Conservation (phyloP, 23 tunicate species). For the Trididemnum nubilum region DNA sequence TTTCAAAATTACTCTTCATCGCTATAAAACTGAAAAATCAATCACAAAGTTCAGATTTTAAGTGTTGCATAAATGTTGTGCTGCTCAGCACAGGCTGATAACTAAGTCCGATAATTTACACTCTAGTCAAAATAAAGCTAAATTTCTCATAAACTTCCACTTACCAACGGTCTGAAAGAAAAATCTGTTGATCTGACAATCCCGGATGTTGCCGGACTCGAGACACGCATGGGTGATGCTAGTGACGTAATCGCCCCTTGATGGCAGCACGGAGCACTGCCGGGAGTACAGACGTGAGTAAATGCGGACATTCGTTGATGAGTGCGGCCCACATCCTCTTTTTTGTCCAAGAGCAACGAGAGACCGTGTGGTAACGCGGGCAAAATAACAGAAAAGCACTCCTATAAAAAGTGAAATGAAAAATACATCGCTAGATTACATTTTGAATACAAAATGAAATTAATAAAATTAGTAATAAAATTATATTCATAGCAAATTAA, state of each 20-base stretch:
- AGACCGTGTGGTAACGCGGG: slow-evolving; percentile 76
- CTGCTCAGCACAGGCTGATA: too few relatives aligned
- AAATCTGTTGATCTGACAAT: background rate
- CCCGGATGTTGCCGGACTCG: slow-evolving; percentile 16
- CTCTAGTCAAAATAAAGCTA: too few relatives aligned
- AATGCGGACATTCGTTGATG: slow-evolving; percentile 7
- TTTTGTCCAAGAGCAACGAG: slow-evolving; percentile 35
- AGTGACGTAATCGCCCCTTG: background rate
- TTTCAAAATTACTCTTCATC: too few relatives aligned
- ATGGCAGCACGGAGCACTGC: background rate
- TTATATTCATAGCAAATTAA: too few relatives aligned
- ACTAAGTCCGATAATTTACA: too few relatives aligned
- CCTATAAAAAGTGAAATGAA: too few relatives aligned
- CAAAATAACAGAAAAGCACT: slow-evolving; percentile 65
- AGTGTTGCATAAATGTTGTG: too few relatives aligned
- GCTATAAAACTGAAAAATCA: too few relatives aligned
- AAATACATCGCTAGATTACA: too few relatives aligned
- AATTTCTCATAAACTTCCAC: background rate
- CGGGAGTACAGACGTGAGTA: slow-evolving; percentile 5
- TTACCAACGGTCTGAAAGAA: background rate
- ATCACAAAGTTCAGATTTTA: too few relatives aligned
- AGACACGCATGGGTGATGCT: slow-evolving; percentile 6
- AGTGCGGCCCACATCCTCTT: background rate
- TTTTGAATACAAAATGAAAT: too few relatives aligned
- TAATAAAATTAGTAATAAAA: too few relatives aligned